A percentile compares a stretch with the other conserved stretches of the same genome.
These are phyloP conservation scores for Oxyura jamaicensis DNA, from an alignment of 2,113 vertebrate species.

Conservation along the genomic window DNA sequence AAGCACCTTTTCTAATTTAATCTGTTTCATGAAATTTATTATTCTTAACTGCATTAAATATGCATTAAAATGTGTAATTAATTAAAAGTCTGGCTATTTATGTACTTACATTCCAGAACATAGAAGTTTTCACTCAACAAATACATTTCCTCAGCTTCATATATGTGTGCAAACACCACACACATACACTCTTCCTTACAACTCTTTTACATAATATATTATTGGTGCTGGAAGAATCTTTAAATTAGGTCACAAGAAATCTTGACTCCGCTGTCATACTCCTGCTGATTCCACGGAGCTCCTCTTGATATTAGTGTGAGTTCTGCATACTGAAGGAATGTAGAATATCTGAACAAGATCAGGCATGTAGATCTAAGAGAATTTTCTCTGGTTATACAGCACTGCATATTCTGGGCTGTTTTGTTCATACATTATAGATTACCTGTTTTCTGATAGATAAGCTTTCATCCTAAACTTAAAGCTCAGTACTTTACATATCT, in stretches of 20 bases:
- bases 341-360: slow-evolving; percentile 13
- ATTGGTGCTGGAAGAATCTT: not conserved
- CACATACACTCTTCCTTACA: not conserved
- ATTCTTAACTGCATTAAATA: not conserved
- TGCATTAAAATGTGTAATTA: not conserved
- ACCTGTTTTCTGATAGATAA: slow-evolving; percentile 10
- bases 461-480: slow-evolving; percentile 16
- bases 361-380: slow-evolving; percentile 10
- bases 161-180: not conserved
- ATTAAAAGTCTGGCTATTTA: not conserved
- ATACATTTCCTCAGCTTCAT: not conserved
- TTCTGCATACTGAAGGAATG: not conserved
- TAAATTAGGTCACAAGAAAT: not conserved
- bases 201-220: not conserved
- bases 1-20: not conserved
- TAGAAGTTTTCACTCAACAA: not conserved
- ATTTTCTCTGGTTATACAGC: not conserved
- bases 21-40: not conserved
- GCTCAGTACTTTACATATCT: not conserved
- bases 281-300: not conserved
- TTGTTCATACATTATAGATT: slow-evolving; percentile 42
- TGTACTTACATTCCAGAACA: not conserved
- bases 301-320: not conserved
- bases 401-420: not conserved
- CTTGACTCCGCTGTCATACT: not conserved